A percentile compares a stretch with the other conserved stretches of the same genome.
Evolutionary conservation across 2,888 invertebrate genomes (phyloP).

Genomic region (Baronia brevicornis): DNA sequence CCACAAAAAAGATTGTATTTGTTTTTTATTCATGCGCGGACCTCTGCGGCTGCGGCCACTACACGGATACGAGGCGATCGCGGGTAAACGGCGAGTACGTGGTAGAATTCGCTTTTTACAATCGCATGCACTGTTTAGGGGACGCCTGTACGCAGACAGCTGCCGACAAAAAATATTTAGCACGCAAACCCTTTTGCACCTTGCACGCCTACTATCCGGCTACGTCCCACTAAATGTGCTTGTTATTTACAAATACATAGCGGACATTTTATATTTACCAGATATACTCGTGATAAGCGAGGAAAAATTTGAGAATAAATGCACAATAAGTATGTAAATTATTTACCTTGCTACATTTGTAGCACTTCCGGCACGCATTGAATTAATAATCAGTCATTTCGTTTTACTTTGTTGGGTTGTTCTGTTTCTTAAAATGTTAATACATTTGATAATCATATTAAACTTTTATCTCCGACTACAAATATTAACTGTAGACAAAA

Average conservation of each 20-base stretch:
- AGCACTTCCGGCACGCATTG: too few species aligned
- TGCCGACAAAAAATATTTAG: slow-evolving; percentile 62
- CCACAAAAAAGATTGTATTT: slow-evolving; percentile 69
- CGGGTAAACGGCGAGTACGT: slow-evolving; percentile 40
- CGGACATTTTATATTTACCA: too few species aligned
- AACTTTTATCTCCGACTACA: too few species aligned
- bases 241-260: slow-evolving; percentile 5
- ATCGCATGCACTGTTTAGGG: slow-evolving; percentile 56
- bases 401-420: too few species aligned
- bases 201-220: slow-evolving; percentile 36
- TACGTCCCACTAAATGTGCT: slow-evolving; percentile 1
- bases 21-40: slow-evolving; percentile 54
- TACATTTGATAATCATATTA: too few species aligned
- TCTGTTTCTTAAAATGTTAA: too few species aligned
- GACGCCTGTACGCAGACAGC: slow-evolving; percentile 56
- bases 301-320: too few species aligned
- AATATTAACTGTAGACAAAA: too few species aligned
- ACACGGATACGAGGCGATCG: slow-evolving; percentile 45
- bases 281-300: too few species aligned
- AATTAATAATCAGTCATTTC: too few species aligned
- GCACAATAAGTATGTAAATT: too few species aligned
- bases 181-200: slow-evolving; percentile 70
- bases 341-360: too few species aligned
- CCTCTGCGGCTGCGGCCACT: slow-evolving; percentile 54
- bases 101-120: slow-evolving; percentile 48